These are phyloP conservation scores for Paracentrotus lividus DNA, from an alignment of 53 echinoderm and acorn worm genomes.

Conservation along the genomic window DNA sequence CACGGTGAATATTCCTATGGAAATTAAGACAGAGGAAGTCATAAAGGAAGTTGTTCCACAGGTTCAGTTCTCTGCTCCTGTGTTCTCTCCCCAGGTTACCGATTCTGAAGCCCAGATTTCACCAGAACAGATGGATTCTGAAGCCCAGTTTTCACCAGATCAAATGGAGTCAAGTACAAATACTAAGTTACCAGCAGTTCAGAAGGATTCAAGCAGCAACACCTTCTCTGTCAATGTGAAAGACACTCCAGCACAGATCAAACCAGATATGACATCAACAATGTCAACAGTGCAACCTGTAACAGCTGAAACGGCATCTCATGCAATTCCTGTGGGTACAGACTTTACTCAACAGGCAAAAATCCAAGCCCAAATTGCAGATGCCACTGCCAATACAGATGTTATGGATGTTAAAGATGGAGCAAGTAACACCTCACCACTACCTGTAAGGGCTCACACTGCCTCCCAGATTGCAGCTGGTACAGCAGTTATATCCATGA, in stretches of 20 bases:
- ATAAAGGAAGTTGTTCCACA: slow-evolving; percentile 1
- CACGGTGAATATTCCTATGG: slow-evolving; percentile 16
- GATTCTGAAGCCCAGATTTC: neutral
- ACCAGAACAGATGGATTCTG: slow-evolving; percentile 5
- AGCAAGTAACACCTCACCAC: slow-evolving; percentile 53
- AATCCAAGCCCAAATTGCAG: neutral
- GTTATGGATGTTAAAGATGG: neutral
- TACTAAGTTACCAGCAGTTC: neutral
- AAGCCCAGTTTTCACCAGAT: slow-evolving; percentile 63
- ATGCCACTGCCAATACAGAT: slow-evolving; percentile 12
- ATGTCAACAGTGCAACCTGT: neutral
- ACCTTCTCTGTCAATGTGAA: neutral
- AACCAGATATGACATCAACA: slow-evolving; percentile 1
- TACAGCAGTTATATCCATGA: neutral
- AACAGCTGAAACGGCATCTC: neutral
- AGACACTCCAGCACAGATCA: neutral
- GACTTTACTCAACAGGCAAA: slow-evolving; percentile 45
- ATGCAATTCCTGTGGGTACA: neutral
- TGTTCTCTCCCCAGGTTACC: slow-evolving; percentile 2
- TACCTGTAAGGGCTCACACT: slow-evolving; percentile 30
- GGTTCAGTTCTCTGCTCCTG: slow-evolving; percentile 48
- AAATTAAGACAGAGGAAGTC: neutral
- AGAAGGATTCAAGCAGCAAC: slow-evolving; percentile 3
- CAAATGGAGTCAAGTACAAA: slow-evolving; percentile 56
- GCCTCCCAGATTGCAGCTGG: slow-evolving; percentile 15